Base-by-base conservation (phyloP, 2,113 vertebrate genomes). In the Nicator chloris region DNA sequence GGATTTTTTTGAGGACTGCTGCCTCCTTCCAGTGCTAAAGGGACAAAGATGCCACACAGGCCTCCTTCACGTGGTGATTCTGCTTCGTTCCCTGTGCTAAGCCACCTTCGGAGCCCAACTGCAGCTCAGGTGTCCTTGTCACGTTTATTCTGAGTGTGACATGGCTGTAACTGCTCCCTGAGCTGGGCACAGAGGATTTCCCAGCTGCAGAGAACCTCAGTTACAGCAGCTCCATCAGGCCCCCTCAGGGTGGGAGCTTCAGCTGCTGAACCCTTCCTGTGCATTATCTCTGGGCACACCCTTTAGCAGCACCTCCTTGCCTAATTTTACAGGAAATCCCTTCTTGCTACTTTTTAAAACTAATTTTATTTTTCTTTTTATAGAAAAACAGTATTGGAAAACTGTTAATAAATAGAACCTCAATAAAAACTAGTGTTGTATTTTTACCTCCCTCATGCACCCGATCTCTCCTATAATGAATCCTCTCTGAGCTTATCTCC, bases 311-410 rank as follows among this genome's bases (percentile, higher is more conserved):
- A 80, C 44, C 57, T 68, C 64, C 71, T 86, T 73, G 79, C 71
- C 60, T n/a, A 33, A 83, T 83, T 90, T 81, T 50, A 83, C 82
- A 92, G 82, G 88, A 92, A 92, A 94, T 59, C 54, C 70, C 19
- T 90, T 80, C 45, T 47, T 47, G 14, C 19, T 81, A 35, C 26
- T 31, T 26, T 39, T 68, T 20, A 0, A 18, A 2, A 33, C 28
- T 53, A 28, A 33, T 72, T 72, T 65, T 63, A 2, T 35, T 56
- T 82, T 66, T 64, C 33, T 50, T 90, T 69, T 65, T 28, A 49
- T 39, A 85, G n/a, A 68, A 90, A 53, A 82, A 11, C 6, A 23
- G 51, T 7, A 21, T 39, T 61, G 35, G 49, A 75, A 75, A 49
- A 31, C 7, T 19, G 20, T 13, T 56, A 68, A 49, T 51, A 82